Conservation (phyloP, 2,888 invertebrate genomes). For the Rugalucina vietnamica region DNA sequence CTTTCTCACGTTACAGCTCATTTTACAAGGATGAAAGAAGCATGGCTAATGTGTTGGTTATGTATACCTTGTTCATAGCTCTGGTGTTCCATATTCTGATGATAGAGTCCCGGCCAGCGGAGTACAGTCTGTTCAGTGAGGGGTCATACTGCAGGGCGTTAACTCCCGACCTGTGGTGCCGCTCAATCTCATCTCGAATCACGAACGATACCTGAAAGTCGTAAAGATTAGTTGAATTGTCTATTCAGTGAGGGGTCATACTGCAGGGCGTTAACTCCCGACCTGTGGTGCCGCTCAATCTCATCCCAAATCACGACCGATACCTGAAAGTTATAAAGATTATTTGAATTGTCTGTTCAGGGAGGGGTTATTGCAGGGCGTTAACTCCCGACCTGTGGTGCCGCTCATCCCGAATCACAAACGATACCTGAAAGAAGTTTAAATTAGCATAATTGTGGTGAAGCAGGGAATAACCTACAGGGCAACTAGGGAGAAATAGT, state of each 20-base stretch:
- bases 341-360: conserved; percentile 87
- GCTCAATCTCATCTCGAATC: conserved; percentile 97
- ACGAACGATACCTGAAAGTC: conserved; percentile 96
- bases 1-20: too few relatives aligned
- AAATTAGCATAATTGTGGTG: background rate
- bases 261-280: conserved; percentile 98
- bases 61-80: conserved; percentile 80
- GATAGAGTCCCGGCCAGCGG: conserved; percentile 98
- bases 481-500: too few relatives aligned
- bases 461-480: too few relatives aligned
- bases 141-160: conserved; percentile 98
- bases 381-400: conserved; percentile 98
- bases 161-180: conserved; percentile 96
- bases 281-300: conserved; percentile 96
- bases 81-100: conserved; percentile 91
- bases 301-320: conserved; percentile 99
- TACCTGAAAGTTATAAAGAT: conserved; percentile 91
- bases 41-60: too few relatives aligned
- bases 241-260: conserved; percentile 94
- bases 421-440: conserved; percentile 90
- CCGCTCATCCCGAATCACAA: conserved; percentile 98
- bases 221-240: too few relatives aligned
- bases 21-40: too few relatives aligned
- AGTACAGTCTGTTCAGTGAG: conserved; percentile 93
- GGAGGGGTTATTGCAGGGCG: conserved; percentile 95